Percentiles rank a stretch among this genome's conserved stretches.
These are phyloP conservation scores for Acanthococcus lagerstroemiae DNA, from an alignment of 2,888 invertebrate genomes.

Conservation along the genomic window DNA sequence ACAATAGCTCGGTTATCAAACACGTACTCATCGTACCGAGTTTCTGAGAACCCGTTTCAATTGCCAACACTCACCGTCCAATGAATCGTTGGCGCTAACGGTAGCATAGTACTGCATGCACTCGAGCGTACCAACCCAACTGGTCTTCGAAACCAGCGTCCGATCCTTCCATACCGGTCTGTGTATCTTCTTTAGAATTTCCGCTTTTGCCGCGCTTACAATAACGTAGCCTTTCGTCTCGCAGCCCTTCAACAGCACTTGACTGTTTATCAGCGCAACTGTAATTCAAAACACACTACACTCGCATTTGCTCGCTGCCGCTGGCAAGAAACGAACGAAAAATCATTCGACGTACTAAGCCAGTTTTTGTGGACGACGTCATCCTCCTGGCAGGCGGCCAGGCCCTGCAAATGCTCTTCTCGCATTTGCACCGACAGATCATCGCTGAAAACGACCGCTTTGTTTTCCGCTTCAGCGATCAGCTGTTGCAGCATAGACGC, in stretches of 20 bases:
- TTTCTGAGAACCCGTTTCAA: not conserved
- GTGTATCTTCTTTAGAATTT: conserved; percentile 80
- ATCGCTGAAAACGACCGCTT: conserved; percentile 92
- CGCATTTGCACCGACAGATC: conserved; percentile 63
- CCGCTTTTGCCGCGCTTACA: conserved; percentile 89
- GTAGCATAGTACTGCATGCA: conserved; percentile 99
- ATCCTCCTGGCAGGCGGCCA: conserved; percentile 77
- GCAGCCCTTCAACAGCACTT: conserved; percentile 87
- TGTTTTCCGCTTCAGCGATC: conserved; percentile 84
- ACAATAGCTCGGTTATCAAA: no score
- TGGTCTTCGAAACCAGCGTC: conserved; percentile 81
- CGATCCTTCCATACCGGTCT: conserved; percentile 80
- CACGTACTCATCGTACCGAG: not conserved
- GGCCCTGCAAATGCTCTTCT: conserved; percentile 69
- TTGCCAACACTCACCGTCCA: conserved; percentile 48
- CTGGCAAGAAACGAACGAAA: not conserved
- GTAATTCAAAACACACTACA: conserved; percentile 36
- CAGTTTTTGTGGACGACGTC: conserved; percentile 90
- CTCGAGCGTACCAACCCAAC: conserved; percentile 89
- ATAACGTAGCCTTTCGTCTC: conserved; percentile 97
- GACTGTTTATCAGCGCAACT: conserved; percentile 86
- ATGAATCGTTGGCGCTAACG: conserved; percentile 68
- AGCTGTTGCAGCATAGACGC: conserved; percentile 79
- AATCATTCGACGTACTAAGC: conserved; percentile 60
- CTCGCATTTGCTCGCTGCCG: not conserved